Percentiles rank a stretch among this genome's conserved stretches.
Evolutionary conservation across 2,888 invertebrate species (phyloP).

Genomic region (Eupithecia insigniata): DNA sequence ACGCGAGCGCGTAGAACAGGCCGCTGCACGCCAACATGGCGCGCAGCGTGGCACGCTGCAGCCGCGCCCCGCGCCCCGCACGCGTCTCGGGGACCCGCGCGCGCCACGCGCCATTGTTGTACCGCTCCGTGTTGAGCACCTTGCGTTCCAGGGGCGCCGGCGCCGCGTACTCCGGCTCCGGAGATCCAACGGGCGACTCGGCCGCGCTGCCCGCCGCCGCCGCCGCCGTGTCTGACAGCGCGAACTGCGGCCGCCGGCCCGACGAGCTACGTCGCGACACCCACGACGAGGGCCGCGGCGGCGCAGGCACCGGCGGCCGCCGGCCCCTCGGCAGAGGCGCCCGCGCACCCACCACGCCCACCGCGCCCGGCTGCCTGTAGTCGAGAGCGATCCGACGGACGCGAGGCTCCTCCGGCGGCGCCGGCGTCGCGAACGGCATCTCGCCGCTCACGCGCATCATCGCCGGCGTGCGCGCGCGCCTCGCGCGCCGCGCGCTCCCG

Average conservation of each 20-base stretch:
- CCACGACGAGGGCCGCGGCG: conserved; percentile 47
- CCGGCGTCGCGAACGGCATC: conserved; percentile 42
- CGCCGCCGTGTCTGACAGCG: conserved; percentile 49
- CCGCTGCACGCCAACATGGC: conserved; percentile 84
- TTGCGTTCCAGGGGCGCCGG: conserved; percentile 54
- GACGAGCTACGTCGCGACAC: conserved; percentile 36
- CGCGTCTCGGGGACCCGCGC: conserved; percentile 52
- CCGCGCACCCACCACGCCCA: conserved; percentile 41
- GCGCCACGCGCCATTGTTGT: conserved; percentile 71
- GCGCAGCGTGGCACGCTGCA: conserved; percentile 70
- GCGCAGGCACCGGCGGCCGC: conserved; percentile 48
- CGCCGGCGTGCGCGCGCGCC: conserved; percentile 42
- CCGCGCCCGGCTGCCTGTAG: conserved; percentile 46
- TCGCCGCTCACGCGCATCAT: conserved; percentile 32
- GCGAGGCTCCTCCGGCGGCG: conserved; percentile 34
- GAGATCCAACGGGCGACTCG: conserved; percentile 32
- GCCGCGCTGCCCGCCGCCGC: conserved; percentile 36
- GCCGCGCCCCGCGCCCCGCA: conserved; percentile 64
- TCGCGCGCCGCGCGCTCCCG: conserved; percentile 37
- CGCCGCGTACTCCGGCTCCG: conserved; percentile 45
- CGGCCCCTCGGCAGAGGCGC: conserved; percentile 30
- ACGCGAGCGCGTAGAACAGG: conserved; percentile 66
- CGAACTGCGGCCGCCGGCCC: conserved; percentile 53
- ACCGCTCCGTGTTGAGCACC: conserved; percentile 64
- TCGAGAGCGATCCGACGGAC: conserved; percentile 41